A percentile compares a stretch with the other conserved stretches of the same genome.
These are phyloP conservation scores for Penaeus monodon DNA, from an alignment of 2,888 invertebrate genomes.

Conservation along the genomic window DNA sequence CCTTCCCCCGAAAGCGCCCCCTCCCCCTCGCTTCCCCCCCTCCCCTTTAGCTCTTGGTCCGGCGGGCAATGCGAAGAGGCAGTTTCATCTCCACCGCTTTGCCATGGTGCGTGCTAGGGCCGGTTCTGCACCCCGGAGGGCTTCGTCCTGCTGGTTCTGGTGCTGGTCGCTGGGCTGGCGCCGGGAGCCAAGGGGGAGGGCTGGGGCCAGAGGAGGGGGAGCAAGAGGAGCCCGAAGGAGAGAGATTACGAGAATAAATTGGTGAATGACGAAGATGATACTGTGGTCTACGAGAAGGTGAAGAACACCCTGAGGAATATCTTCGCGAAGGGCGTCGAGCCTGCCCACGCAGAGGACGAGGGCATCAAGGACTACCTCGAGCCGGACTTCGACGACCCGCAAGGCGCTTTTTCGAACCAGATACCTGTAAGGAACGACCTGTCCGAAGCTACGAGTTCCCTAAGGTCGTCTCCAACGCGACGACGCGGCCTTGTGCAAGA, in stretches of 20 bases:
- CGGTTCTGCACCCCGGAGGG: too few species aligned
- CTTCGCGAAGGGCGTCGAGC: slow-evolving; percentile 24
- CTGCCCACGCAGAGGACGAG: neutral
- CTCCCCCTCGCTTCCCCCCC: too few species aligned
- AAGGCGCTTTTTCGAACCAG: neutral
- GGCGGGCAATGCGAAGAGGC: too few species aligned
- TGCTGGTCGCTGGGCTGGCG: neutral
- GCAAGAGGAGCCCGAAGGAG: neutral
- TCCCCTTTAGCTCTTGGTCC: too few species aligned
- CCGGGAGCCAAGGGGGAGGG: neutral
- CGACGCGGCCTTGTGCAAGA: neutral
- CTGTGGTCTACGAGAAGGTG: slow-evolving; percentile 32
- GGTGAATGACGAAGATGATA: neutral
- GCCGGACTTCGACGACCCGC: neutral
- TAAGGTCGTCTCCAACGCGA: neutral
- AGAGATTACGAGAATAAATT: neutral
- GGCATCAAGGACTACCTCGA: neutral
- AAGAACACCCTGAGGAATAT: slow-evolving; percentile 33
- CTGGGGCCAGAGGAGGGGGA: neutral
- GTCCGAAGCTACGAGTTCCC: neutral
- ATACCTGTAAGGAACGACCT: neutral
- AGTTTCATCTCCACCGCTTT: too few species aligned
- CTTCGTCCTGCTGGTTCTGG: slow-evolving; percentile 4
- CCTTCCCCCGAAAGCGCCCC: too few species aligned
- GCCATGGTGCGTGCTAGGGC: too few species aligned